These are phyloP conservation scores for Cydia strobilella DNA, from an alignment of 1,140 invertebrate genomes.

Conservation along the genomic window DNA sequence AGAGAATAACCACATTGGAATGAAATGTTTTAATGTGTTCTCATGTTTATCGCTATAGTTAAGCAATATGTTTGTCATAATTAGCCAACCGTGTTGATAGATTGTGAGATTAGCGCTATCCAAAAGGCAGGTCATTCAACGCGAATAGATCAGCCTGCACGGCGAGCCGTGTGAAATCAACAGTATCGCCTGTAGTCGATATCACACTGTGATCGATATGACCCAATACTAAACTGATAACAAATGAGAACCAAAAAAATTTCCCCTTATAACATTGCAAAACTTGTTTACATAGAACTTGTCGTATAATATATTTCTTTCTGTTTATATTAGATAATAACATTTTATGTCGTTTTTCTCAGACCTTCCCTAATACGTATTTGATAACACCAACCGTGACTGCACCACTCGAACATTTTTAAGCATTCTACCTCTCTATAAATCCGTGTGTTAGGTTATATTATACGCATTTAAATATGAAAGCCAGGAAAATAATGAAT, in stretches of 20 bases:
- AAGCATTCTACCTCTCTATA: too few relatives aligned
- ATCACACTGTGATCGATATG: constrained; percentile 49
- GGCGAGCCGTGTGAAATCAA: constrained; percentile 50
- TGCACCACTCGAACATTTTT: too few relatives aligned
- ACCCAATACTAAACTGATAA: constrained; percentile 48
- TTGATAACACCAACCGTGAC: background rate
- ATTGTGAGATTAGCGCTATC: constrained; percentile 48
- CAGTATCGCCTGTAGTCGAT: too few relatives aligned
- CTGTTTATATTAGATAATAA: constrained; percentile 38
- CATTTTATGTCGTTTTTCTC: constrained; percentile 26
- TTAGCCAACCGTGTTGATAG: constrained; percentile 34
- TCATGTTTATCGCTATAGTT: constrained; percentile 27
- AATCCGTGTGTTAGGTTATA: too few relatives aligned
- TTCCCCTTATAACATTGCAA: constrained; percentile 40
- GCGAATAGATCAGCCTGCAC: constrained; percentile 46
- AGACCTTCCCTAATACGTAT: constrained; percentile 23
- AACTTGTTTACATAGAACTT: constrained; percentile 41
- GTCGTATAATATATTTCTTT: constrained; percentile 38
- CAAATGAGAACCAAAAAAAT: constrained; percentile 44
- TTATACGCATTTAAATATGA: too few relatives aligned
- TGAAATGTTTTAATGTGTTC: background rate
- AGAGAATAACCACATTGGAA: too few relatives aligned
- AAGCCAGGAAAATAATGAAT: too few relatives aligned
- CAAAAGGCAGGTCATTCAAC: constrained; percentile 63
- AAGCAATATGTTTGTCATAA: constrained; percentile 20